These are phyloP conservation scores for Dascillus cervinus DNA, from an alignment of 2,888 invertebrate genomes.

Conservation along the genomic window DNA sequence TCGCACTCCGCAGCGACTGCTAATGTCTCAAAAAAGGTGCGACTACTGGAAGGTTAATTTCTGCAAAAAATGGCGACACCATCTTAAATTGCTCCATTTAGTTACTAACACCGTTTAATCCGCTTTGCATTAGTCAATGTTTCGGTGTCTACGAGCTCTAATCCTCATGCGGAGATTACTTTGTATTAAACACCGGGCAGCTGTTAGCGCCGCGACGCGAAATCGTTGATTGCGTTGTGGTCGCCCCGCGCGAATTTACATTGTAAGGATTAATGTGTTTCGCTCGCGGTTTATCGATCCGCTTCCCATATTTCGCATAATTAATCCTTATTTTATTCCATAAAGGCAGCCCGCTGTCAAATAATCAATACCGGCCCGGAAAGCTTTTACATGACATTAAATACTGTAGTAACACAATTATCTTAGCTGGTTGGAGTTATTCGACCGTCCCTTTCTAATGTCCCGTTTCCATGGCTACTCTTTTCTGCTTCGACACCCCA, in stretches of 20 bases:
- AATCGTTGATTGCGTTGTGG: not conserved
- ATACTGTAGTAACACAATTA: slow-evolving; percentile 22
- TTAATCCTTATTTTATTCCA: not conserved
- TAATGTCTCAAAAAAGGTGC: no score
- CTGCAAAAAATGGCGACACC: no score
- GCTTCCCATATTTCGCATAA: no score
- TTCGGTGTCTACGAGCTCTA: slow-evolving; percentile 22
- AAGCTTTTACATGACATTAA: slow-evolving; percentile 17
- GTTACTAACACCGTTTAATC: slow-evolving; percentile 28
- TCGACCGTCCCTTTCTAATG: slow-evolving; percentile 18
- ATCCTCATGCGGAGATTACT: slow-evolving; percentile 20
- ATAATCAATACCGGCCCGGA: slow-evolving; percentile 19
- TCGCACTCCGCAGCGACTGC: no score
- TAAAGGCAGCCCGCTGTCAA: slow-evolving; percentile 1
- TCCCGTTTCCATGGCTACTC: slow-evolving; percentile 17
- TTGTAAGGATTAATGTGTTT: not conserved
- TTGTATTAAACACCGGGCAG: slow-evolving; percentile 18
- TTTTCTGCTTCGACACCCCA: slow-evolving; percentile 9
- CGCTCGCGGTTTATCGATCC: no score
- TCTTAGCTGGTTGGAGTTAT: slow-evolving; percentile 18
- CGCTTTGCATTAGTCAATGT: slow-evolving; percentile 26
- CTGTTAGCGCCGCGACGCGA: slow-evolving; percentile 6
- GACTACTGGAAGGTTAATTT: no score
- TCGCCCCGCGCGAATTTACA: slow-evolving; percentile 1
- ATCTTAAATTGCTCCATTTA: slow-evolving; percentile 29